Evolutionary conservation across 37 sponge, comb jelly and placozoan genomes (phyloP).

Genomic region (Halisarca cf. caerulea): DNA sequence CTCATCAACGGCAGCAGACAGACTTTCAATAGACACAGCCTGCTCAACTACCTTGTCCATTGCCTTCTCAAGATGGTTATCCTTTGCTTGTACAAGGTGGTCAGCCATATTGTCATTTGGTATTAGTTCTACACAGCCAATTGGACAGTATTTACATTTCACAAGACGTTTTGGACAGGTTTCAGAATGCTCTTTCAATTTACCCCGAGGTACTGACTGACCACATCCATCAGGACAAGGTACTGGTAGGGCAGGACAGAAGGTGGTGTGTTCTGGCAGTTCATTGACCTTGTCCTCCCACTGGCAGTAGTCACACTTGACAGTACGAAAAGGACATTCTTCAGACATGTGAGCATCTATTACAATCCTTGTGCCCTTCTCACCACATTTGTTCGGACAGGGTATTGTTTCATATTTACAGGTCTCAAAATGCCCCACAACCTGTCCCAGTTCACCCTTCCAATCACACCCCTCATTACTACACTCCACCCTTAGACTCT

Average conservation of each 20-base stretch:
- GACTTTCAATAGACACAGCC: not conserved
- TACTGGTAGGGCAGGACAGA: not conserved
- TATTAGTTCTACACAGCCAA: slow-evolving; percentile 8
- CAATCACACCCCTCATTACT: not conserved
- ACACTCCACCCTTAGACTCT: not conserved
- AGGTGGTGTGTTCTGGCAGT: too few species aligned
- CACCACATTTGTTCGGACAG: not conserved
- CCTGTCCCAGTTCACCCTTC: not conserved
- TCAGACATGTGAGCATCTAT: not conserved
- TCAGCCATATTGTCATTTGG: not conserved
- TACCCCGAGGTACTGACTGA: not conserved
- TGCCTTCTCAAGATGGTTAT: not conserved
- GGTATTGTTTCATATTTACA: not conserved
- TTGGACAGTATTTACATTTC: not conserved
- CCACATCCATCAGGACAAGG: not conserved
- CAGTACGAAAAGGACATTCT: too few species aligned
- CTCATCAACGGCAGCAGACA: not conserved
- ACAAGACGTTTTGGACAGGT: not conserved
- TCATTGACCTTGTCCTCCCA: too few species aligned
- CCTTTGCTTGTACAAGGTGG: not conserved
- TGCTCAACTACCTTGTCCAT: not conserved
- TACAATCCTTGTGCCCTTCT: not conserved
- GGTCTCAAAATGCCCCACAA: not conserved
- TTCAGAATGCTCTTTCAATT: not conserved
- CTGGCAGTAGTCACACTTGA: too few species aligned